Conservation (phyloP, 2,888 invertebrate species). For the Drosophila kuntzei region DNA sequence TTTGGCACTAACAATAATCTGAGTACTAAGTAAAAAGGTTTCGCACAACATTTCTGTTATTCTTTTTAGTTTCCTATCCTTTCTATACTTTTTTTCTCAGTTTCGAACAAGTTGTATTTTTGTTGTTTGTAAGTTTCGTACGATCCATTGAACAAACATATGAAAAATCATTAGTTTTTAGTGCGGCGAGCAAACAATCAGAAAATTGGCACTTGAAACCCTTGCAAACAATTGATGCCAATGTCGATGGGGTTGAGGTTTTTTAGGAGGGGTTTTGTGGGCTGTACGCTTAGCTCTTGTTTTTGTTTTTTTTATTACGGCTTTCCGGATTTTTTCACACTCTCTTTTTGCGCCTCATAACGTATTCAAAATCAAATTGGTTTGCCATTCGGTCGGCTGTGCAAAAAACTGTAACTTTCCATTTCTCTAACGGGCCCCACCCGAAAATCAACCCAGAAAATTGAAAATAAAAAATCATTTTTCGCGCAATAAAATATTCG, state of each 20-base stretch:
- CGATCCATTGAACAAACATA: constrained; percentile 78
- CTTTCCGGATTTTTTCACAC: constrained; percentile 75
- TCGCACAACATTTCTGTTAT: constrained; percentile 15
- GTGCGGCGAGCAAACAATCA: constrained; percentile 79
- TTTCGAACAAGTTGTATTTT: constrained; percentile 47
- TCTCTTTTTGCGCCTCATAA: constrained; percentile 79
- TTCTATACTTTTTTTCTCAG: constrained; percentile 23
- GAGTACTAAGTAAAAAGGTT: constrained; percentile 18
- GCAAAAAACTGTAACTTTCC: constrained; percentile 67
- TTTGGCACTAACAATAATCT: constrained; percentile 21
- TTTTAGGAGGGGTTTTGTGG: constrained; percentile 23
- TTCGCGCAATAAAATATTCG: constrained; percentile 83
- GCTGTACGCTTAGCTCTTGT: constrained; percentile 27
- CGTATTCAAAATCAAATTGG: constrained; percentile 81
- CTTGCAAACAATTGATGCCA: constrained; percentile 66
- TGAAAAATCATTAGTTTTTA: constrained; percentile 82
- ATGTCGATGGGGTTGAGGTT: constrained; percentile 17
- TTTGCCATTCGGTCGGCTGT: constrained; percentile 66
- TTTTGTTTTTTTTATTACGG: constrained; percentile 53
- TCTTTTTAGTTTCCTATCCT: constrained; percentile 11
- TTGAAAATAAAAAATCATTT: constrained; percentile 82
- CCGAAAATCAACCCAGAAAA: constrained; percentile 57
- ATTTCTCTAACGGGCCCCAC: constrained; percentile 39
- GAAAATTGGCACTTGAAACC: constrained; percentile 75
- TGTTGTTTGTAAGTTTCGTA: constrained; percentile 13